Evolutionary conservation across 2,888 invertebrate species (phyloP).

Genomic region (Drosophila vallismaia): DNA sequence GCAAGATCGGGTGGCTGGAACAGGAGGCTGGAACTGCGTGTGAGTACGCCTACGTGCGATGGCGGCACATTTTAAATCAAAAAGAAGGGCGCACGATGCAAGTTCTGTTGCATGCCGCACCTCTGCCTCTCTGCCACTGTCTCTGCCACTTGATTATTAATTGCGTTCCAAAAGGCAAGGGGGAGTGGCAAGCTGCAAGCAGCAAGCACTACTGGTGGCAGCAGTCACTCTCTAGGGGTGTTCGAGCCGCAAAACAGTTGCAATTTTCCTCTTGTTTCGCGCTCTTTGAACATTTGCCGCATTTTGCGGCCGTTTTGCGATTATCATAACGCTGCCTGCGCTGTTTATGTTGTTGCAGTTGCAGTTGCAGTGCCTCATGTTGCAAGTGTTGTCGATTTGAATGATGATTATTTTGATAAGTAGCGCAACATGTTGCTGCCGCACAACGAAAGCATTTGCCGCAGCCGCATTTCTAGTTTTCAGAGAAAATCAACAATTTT

Average conservation of each 20-base stretch:
- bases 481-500: too few relatives aligned
- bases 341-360: conserved; percentile 47
- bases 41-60: conserved; percentile 71
- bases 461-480: neutral
- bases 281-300: conserved; percentile 67
- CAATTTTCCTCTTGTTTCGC: conserved; percentile 57
- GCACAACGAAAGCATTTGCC: neutral
- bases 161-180: conserved; percentile 64
- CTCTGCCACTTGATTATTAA: conserved; percentile 65
- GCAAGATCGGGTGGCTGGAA: conserved; percentile 1
- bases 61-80: conserved; percentile 76
- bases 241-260: conserved; percentile 69
- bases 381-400: conserved; percentile 56
- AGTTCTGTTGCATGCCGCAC: conserved; percentile 38
- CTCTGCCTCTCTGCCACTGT: conserved; percentile 28
- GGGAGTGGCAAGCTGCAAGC: neutral
- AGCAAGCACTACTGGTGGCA: conserved; percentile 7
- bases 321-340: conserved; percentile 70
- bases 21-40: conserved; percentile 49
- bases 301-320: conserved; percentile 59
- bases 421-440: conserved; percentile 62
- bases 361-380: conserved; percentile 16
- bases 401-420: conserved; percentile 76
- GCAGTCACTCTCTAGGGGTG: conserved; percentile 29
- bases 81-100: conserved; percentile 72